Base-by-base conservation (phyloP, 2,888 invertebrate species). In the Quadroppia sp. region DNA sequence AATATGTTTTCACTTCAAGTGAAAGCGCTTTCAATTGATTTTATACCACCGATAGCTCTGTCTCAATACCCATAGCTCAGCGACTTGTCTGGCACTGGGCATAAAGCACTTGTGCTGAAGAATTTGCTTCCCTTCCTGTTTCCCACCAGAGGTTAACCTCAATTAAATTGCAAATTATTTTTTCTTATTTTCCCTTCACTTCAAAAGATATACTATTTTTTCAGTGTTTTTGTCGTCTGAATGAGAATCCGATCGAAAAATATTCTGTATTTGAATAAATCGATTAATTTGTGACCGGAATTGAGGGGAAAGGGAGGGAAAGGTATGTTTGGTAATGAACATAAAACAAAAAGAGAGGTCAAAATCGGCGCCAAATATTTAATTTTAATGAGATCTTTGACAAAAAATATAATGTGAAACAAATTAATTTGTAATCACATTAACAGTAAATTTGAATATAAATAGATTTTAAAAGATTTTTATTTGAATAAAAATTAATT, bases 101-200 rank as follows among this genome's bases (percentile, higher is more conserved):
- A 67, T 67, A 67, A 67, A 32, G 67, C 67, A 67, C 67, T 67
- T 11, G 20, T 15, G 32, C 17, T 23, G 6, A 61, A 67, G 67
- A 67, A 67, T 67, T 4, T 36, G 36, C 36, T 36, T 67, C 42
- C 67, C 67, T 67, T 67, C 67, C 67, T 67, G 67, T 67, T 67
- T 67, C 67, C 42, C 67, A 67, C 67, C 36, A 42, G 25, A 40
- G 13, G 32, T 17, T 67, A 20, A 23, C 67, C 67, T 67, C 67
- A 67, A 67, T 67, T 40, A 32, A 67, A 67, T 67, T 61, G 59
- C 59, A 61, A 61, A 61, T 61, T 61, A 32, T 32, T 61, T 61
- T 56, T 32, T 61, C 17, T 61, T 61, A 17, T 61, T 61, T 32
- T 32, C 59, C 32, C 32, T 61, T n/a, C n/a, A 32, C n/a, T 61